These are phyloP conservation scores for Bos javanicus DNA, from an alignment of 2,113 vertebrate genomes.

Conservation along the genomic window DNA sequence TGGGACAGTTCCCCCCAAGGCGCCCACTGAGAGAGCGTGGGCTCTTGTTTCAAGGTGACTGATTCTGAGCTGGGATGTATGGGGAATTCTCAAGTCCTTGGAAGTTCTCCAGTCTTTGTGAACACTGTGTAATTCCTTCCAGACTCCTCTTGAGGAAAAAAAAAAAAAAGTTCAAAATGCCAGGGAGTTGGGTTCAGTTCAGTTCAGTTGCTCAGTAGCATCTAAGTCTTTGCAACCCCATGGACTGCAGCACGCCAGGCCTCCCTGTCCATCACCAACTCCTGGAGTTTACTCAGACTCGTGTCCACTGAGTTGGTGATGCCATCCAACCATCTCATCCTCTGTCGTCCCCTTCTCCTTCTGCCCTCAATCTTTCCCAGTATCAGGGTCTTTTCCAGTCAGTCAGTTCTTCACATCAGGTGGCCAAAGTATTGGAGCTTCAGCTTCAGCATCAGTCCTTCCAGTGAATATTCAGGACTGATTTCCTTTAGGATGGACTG, in stretches of 20 bases:
- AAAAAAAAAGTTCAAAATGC: neutral
- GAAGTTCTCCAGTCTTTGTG: neutral
- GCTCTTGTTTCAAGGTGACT: conserved; percentile 4
- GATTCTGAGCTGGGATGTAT: neutral
- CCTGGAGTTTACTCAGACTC: rapidly evolving
- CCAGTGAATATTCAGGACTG: neutral
- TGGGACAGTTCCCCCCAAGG: neutral
- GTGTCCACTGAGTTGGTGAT: rapidly evolving
- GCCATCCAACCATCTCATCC: neutral
- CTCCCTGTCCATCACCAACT: neutral
- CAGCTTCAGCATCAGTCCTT: neutral
- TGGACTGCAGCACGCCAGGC: rapidly evolving
- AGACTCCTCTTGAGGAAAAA: neutral
- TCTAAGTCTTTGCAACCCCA: rapidly evolving
- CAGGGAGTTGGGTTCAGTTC: neutral
- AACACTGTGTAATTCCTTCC: neutral
- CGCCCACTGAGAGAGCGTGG: neutral
- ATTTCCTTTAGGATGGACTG: neutral
- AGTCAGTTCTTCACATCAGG: rapidly evolving
- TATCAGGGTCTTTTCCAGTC: neutral
- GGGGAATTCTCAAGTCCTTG: neutral
- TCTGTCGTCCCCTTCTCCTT: neutral
- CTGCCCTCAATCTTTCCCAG: neutral
- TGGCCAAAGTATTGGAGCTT: neutral
- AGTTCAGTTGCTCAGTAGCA: neutral